A percentile compares a stretch with the other conserved stretches of the same genome.
Conservation (phyloP, 2,888 invertebrate species). For the Aphrophora alni region DNA sequence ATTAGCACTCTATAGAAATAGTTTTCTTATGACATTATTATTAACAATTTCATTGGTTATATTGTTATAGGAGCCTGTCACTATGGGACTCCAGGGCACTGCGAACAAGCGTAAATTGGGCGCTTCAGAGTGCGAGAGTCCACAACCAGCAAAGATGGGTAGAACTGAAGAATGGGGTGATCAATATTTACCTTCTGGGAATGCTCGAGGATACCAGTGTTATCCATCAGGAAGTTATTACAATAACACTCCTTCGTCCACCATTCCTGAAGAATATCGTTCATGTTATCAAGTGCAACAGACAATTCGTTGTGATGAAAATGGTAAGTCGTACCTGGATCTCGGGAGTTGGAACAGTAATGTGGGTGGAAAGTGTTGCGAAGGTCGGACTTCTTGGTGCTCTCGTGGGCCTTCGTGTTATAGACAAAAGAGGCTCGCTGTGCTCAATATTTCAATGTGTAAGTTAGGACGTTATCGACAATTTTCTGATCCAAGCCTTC, state of each 20-base stretch:
- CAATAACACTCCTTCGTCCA: neutral
- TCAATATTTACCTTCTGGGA: constrained; percentile 30
- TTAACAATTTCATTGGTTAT: neutral
- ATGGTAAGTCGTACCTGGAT: constrained; percentile 89
- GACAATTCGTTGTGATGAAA: constrained; percentile 86
- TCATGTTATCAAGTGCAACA: constrained; percentile 64
- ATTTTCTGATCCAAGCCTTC: constrained; percentile 86
- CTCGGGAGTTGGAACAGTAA: constrained; percentile 68
- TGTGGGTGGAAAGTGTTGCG: constrained; percentile 66
- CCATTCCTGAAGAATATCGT: constrained; percentile 25
- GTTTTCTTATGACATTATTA: too few relatives aligned
- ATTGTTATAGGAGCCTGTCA: constrained; percentile 40
- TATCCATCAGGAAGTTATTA: constrained; percentile 16
- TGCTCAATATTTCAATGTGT: constrained; percentile 90
- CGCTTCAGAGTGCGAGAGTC: constrained; percentile 50
- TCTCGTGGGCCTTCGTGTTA: constrained; percentile 78
- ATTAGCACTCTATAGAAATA: too few relatives aligned
- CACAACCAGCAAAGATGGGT: constrained; percentile 34
- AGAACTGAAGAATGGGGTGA: constrained; percentile 34
- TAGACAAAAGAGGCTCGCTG: constrained; percentile 83
- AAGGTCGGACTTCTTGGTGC: constrained; percentile 76
- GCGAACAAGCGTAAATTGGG: constrained; percentile 55
- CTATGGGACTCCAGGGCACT: constrained; percentile 45
- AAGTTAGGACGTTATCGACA: constrained; percentile 88
- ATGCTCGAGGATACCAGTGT: constrained; percentile 29